phyloP scores from a whole-genome alignment of 2,797 vertebrate genomes.

The Pempheris klunzingeri region DNA sequence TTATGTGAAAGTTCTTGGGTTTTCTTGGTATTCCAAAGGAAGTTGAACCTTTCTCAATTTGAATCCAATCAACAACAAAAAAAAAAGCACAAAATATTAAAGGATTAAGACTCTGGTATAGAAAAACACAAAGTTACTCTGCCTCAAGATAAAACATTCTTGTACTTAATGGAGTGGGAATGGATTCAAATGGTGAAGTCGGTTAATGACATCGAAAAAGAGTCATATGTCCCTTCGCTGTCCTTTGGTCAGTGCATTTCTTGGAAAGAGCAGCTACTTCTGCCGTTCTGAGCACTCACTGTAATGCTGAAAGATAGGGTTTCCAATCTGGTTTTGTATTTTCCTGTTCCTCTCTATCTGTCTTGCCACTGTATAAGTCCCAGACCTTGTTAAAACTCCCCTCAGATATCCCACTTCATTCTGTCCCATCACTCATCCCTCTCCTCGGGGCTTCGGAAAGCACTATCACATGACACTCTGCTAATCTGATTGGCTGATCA shows the following conservation, averaged over 20 bases:
- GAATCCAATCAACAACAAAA: neutral
- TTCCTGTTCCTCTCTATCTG: conserved; percentile 28
- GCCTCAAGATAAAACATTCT: neutral
- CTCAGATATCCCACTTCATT: conserved; percentile 70
- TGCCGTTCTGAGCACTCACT: neutral
- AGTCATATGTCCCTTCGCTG: neutral
- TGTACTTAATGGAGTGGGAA: neutral
- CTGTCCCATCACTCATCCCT: conserved; percentile 69
- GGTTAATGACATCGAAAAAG: neutral
- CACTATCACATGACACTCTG: conserved; percentile 69
- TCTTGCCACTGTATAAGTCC: conserved; percentile 50
- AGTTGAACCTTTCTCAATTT: neutral
- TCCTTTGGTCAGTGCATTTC: neutral
- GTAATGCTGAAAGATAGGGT: neutral
- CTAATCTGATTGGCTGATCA: conserved; percentile 84
- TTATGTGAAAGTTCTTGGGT: neutral
- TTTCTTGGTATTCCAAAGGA: neutral
- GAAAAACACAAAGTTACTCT: neutral
- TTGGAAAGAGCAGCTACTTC: neutral
- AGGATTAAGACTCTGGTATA: neutral
- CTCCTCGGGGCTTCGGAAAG: conserved; percentile 61
- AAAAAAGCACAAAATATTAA: neutral
- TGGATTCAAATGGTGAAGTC: neutral
- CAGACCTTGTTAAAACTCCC: conserved; percentile 77
- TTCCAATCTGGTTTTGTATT: conserved; percentile 38